phyloP scores from a whole-genome alignment of 2,797 vertebrate genomes.

The Hemibagrus guttatus region DNA sequence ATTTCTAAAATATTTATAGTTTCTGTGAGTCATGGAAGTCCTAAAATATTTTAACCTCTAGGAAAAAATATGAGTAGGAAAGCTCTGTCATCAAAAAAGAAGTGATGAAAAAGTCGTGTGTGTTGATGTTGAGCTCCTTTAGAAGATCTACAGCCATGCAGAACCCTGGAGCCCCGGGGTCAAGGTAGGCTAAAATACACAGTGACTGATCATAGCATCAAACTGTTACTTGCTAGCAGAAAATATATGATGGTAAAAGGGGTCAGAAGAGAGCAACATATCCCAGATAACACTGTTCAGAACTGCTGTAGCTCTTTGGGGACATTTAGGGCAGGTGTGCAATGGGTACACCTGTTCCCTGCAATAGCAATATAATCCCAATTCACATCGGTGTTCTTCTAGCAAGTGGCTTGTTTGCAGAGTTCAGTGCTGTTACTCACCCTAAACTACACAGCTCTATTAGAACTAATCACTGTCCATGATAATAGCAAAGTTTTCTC shows the following conservation, averaged over 20 bases:
- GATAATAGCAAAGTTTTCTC: not conserved
- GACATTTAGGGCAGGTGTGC: not conserved
- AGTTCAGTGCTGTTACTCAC: not conserved
- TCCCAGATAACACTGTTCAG: not conserved
- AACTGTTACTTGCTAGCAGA: not conserved
- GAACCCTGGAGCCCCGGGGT: not conserved
- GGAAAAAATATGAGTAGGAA: not conserved
- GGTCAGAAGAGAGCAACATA: not conserved
- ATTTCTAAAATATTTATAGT: not conserved
- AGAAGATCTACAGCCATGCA: not conserved
- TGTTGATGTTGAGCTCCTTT: not conserved
- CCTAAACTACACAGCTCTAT: not conserved
- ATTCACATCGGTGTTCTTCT: not conserved
- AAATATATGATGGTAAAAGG: not conserved
- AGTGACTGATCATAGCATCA: not conserved
- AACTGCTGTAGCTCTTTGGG: constrained; percentile 1
- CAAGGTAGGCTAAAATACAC: not conserved
- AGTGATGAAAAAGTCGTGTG: not conserved
- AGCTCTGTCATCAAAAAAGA: not conserved
- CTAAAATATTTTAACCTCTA: not conserved
- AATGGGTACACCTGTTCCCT: not conserved
- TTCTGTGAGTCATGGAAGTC: not conserved
- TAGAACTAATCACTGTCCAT: not conserved
- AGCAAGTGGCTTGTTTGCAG: constrained; percentile 1
- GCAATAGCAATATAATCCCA: not conserved